Percentiles rank a stretch among this genome's conserved stretches.
phyloP scores from a whole-genome alignment of 2,113 vertebrate species.

The Pomatorhinus ruficollis region DNA sequence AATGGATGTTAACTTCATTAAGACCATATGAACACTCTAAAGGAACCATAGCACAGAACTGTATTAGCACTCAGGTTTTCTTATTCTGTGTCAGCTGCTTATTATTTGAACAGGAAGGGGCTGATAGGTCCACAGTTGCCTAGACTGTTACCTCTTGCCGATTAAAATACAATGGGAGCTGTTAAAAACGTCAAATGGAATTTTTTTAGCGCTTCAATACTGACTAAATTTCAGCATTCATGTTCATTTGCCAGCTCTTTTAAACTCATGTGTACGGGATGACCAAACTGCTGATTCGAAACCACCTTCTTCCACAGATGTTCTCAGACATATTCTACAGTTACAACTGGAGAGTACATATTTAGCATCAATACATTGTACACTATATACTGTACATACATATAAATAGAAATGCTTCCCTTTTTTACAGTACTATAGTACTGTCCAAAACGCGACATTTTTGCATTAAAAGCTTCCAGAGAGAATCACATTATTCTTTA shows the following conservation, averaged over 20 bases:
- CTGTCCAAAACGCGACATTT: background rate
- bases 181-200: background rate
- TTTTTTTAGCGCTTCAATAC: background rate
- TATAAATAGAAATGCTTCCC: background rate
- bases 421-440: background rate
- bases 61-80: background rate
- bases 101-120: background rate
- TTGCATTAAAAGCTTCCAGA: background rate
- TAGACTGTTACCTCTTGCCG: background rate
- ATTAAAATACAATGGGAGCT: background rate
- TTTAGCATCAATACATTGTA: background rate
- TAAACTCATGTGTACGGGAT: background rate
- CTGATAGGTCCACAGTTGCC: background rate
- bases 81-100: background rate
- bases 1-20: background rate
- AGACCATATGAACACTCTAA: background rate
- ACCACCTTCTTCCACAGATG: background rate
- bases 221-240: background rate
- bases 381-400: background rate
- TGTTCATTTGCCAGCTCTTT: background rate
- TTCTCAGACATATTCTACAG: background rate
- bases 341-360: background rate
- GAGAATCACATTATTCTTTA: background rate
- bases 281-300: background rate
- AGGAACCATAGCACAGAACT: background rate